A percentile compares a stretch with the other conserved stretches of the same genome.
Conservation (phyloP, 1,140 invertebrate genomes). For the Brachionus calyciflorus region DNA sequence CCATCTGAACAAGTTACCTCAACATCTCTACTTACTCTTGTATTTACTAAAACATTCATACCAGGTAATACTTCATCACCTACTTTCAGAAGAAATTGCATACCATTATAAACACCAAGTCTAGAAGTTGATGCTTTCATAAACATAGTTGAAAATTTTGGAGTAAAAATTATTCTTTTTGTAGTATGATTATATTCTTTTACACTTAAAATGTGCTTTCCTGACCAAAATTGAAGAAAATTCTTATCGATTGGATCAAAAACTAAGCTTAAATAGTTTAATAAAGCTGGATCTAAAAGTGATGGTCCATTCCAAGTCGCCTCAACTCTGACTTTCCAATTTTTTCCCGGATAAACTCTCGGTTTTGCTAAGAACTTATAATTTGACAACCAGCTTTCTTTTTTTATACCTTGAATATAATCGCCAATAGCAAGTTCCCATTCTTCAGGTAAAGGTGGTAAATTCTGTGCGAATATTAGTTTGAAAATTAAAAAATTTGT, state of each 20-base stretch:
- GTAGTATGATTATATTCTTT: neutral
- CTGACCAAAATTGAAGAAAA: neutral
- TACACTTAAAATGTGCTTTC: neutral
- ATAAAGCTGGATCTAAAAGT: neutral
- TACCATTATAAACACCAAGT: neutral
- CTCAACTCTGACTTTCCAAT: neutral
- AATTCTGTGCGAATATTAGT: no score
- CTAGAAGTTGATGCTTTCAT: neutral
- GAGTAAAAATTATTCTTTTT: neutral
- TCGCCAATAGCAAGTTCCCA: no score
- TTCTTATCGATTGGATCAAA: neutral
- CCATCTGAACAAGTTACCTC: slow-evolving; percentile 23
- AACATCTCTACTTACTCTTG: neutral
- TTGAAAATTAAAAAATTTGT: no score
- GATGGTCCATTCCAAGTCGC: slow-evolving; percentile 2
- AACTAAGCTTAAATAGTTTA: neutral
- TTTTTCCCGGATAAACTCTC: neutral
- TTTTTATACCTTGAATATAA: no score
- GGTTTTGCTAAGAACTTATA: neutral
- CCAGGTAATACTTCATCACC: neutral
- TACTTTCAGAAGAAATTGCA: neutral
- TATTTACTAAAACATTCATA: neutral
- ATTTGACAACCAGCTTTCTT: neutral
- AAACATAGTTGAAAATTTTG: neutral
- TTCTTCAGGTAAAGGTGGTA: no score